Evolutionary conservation across 2,797 vertebrate species (phyloP).

Genomic region (Platyrinchus mystaceus): DNA sequence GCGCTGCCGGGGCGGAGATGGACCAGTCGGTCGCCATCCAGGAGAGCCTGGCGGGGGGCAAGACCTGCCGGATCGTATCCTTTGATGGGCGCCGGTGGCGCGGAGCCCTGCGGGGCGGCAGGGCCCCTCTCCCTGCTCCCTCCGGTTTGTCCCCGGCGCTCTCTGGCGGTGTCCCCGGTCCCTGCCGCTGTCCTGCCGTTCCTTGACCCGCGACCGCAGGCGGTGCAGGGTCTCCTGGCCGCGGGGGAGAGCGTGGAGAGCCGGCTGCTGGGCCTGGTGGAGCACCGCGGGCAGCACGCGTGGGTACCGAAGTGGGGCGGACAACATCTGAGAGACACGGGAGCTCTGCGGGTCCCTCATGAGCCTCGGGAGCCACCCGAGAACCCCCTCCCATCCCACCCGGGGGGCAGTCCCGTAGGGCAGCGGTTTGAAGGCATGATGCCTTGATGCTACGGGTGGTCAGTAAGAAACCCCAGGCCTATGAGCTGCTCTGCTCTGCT

Average conservation of each 20-base stretch:
- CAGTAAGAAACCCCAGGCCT: not conserved
- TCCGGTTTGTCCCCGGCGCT: not conserved
- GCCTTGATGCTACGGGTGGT: accelerated
- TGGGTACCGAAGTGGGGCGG: conserved; percentile 51
- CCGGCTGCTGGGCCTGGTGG: conserved; percentile 88
- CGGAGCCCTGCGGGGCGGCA: not conserved
- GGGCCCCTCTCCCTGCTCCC: too few relatives aligned
- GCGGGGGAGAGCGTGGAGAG: conserved; percentile 78
- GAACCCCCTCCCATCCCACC: accelerated
- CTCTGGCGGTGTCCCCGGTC: not conserved
- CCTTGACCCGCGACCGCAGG: conserved; percentile 83
- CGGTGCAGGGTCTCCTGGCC: conserved; percentile 83
- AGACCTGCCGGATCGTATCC: conserved; percentile 90
- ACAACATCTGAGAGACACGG: too few relatives aligned
- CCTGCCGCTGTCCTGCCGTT: not conserved
- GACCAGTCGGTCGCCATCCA: conserved; percentile 93
- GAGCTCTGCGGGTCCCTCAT: accelerated
- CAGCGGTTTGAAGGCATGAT: accelerated
- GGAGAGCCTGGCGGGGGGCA: conserved; percentile 80
- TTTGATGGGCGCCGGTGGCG: conserved; percentile 12
- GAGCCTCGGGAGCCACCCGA: not conserved
- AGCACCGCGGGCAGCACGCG: conserved; percentile 76
- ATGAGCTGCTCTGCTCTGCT: not conserved
- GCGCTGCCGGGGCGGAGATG: conserved; percentile 69
- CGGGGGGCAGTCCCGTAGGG: accelerated